Percentiles rank a stretch among this genome's conserved stretches.
These are phyloP conservation scores for Ceyx erithaca DNA, from an alignment of 2,797 vertebrate genomes.

Conservation along the genomic window DNA sequence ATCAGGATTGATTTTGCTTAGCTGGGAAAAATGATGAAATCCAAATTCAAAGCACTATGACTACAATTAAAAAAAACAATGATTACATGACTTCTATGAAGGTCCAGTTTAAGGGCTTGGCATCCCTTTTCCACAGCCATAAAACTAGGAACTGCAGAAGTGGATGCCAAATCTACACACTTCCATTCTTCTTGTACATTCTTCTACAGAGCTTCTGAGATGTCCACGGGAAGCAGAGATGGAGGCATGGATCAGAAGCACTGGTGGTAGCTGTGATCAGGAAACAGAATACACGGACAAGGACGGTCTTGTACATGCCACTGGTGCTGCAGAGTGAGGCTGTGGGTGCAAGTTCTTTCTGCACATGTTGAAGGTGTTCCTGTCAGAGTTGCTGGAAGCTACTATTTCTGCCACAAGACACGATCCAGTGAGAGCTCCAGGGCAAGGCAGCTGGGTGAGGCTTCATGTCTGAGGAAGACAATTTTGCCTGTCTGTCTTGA, in stretches of 20 bases:
- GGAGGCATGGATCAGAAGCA: background rate
- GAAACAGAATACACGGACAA: background rate
- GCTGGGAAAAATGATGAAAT: background rate
- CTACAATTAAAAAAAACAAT: background rate
- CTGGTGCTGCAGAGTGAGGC: background rate
- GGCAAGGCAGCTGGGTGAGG: background rate
- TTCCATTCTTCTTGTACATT: background rate
- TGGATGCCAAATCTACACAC: background rate
- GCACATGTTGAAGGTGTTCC: background rate
- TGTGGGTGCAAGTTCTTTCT: background rate
- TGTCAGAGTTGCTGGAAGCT: background rate
- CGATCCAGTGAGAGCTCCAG: background rate
- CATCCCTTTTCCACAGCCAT: background rate
- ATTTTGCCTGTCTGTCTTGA: slow-evolving; percentile 7
- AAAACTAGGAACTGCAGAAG: background rate
- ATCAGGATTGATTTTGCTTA: background rate
- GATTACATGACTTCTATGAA: background rate
- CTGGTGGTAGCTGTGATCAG: background rate
- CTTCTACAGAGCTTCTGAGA: background rate
- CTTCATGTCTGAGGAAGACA: background rate
- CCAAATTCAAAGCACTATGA: background rate
- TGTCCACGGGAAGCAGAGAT: background rate
- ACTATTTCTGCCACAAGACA: background rate
- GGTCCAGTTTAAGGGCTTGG: background rate
- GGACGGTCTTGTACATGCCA: background rate